Evolutionary conservation across 37 sponge, comb jelly and placozoan genomes (phyloP).

Genomic region (Agelas oroides): DNA sequence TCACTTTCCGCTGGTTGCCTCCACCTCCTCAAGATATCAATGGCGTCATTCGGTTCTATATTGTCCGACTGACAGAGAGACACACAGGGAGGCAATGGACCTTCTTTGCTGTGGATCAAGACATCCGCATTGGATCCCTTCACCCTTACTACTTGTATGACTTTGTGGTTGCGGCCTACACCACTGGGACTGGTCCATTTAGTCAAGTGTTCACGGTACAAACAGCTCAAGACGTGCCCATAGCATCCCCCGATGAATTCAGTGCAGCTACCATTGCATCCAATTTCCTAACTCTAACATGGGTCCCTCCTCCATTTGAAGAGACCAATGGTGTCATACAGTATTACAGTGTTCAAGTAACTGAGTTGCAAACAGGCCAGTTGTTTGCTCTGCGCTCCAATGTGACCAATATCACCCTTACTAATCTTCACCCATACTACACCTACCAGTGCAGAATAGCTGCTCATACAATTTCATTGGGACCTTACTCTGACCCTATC

Average conservation of each 20-base stretch:
- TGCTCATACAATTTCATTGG: constrained; percentile 9
- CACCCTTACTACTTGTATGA: constrained; percentile 49
- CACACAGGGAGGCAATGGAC: constrained; percentile 4
- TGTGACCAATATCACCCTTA: not conserved
- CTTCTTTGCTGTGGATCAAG: not conserved
- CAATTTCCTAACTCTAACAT: not conserved
- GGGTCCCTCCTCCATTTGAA: constrained; percentile 16
- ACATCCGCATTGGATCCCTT: constrained; percentile 12
- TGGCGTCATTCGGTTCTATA: constrained; percentile 35
- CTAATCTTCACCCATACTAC: constrained; percentile 14
- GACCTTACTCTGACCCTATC: constrained; percentile 8
- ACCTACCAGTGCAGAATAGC: not conserved
- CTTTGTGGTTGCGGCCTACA: constrained; percentile 40
- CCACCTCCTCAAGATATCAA: constrained; percentile 19
- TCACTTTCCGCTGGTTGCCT: constrained; percentile 32
- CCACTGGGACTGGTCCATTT: constrained; percentile 52
- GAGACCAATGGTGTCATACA: not conserved
- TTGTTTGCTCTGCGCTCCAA: not conserved
- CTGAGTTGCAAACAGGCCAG: not conserved
- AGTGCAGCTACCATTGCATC: not conserved
- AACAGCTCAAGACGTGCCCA: constrained; percentile 46
- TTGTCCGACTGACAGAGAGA: not conserved
- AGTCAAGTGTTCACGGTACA: not conserved
- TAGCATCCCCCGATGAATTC: not conserved
- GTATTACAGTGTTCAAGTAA: not conserved